Evolutionary conservation across 2,888 invertebrate species (phyloP), one percentile per base, ranked within the genome.

Genomic region (Melangyna quadrimaculata): DNA sequence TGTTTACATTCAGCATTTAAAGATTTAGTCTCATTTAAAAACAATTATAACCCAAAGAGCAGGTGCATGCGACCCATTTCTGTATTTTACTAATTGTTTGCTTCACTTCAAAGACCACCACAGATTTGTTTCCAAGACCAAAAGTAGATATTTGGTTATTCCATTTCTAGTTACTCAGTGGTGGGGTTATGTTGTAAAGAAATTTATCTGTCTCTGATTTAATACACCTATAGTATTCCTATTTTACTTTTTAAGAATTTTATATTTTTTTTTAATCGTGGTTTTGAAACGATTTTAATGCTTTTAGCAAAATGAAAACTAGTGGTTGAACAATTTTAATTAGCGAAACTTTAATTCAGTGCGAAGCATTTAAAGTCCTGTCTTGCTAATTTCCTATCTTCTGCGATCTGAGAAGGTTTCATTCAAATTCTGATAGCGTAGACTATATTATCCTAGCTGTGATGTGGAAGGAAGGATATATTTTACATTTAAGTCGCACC

Each of bases 301-400:
- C 57, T 45, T 51, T 67, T 73, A 59, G 51, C 48, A 40, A 63
- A 83, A 61, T 55, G 63, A 53, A 83, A 70, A 63, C 35, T 35
- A 53, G 53, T 53, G 73, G 69, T 73, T 55, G n/a, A 78, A 55
- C 78, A 78, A 77, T 53, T 59, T 67, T 40, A 67, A 27, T 67
- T 65, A 61, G 72, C 29, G 43, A 27, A 78, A 53, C 59, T 65
- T 59, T 48, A 55, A 80, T 17, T 57, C 45, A 43, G 53, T 63
- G 61, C 53, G 70, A 83, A 74, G 71, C 37, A 73, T 72, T 82
- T 67, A 32, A 22, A 35, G n/a, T 48, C 65, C 29, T 14, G 10
- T 14, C 48, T n/a, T 27, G 27, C 6, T n/a, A n/a, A n/a, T n/a
- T n/a, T n/a, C n/a, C n/a, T n/a, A n/a, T 63, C 5, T 40, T 24